These are phyloP conservation scores for Porites lobata DNA, from an alignment of 92 coral and sea anemone species.

Conservation along the genomic window DNA sequence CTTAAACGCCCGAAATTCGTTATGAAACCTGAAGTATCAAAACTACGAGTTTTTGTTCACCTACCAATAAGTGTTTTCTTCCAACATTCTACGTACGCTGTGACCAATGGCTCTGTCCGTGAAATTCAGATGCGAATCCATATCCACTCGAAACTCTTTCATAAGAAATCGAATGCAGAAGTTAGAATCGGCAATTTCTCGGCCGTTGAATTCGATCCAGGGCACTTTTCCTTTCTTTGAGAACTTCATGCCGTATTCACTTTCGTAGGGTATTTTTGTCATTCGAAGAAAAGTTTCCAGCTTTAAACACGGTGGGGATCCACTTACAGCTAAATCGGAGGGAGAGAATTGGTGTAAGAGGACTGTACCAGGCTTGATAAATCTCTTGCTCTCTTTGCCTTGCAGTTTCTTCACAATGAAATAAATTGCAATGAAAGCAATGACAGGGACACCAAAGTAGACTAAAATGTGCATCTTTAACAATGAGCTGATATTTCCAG, in stretches of 20 bases:
- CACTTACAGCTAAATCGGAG: not conserved
- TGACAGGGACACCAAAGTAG: not conserved
- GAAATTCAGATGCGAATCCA: constrained; percentile 65
- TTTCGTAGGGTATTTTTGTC: constrained; percentile 69
- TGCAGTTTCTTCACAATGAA: not conserved
- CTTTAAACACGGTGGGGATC: constrained; percentile 66
- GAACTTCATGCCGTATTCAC: constrained; percentile 33
- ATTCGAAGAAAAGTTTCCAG: constrained; percentile 75
- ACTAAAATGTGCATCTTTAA: not conserved
- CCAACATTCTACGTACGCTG: constrained; percentile 74
- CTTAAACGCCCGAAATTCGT: too few relatives aligned
- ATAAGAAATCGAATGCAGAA: constrained; percentile 75
- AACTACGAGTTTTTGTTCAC: not conserved
- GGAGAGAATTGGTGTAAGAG: constrained; percentile 48
- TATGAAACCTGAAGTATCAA: not conserved
- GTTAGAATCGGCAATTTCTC: constrained; percentile 79
- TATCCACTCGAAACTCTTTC: constrained; percentile 74
- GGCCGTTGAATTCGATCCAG: constrained; percentile 77
- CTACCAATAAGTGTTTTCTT: constrained; percentile 83
- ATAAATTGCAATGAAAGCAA: not conserved
- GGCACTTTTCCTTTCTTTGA: constrained; percentile 83
- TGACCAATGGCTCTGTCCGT: constrained; percentile 68
- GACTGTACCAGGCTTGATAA: constrained; percentile 25
- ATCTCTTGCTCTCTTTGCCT: not conserved
- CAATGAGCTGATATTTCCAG: not conserved